phyloP scores from a whole-genome alignment of 2,113 vertebrate genomes.

The Chroicocephalus ridibundus region DNA sequence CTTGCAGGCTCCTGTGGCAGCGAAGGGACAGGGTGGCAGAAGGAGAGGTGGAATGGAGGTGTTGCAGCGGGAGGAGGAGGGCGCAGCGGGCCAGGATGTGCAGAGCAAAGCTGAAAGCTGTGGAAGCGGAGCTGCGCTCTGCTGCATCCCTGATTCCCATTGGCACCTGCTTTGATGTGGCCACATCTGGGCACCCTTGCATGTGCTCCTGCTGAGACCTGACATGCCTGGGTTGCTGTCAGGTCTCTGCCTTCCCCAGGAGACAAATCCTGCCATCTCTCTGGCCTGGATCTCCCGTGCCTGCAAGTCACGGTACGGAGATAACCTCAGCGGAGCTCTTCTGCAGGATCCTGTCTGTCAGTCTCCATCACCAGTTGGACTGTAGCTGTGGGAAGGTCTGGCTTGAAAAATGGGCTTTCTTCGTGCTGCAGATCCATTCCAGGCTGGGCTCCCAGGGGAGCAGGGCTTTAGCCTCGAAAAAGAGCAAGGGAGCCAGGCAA shows the following conservation, averaged over 20 bases:
- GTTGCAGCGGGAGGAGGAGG: neutral
- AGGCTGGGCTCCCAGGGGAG: neutral
- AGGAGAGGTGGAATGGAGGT: neutral
- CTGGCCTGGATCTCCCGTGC: accelerated
- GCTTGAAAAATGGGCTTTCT: neutral
- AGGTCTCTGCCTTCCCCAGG: accelerated
- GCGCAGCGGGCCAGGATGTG: accelerated
- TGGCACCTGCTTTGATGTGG: neutral
- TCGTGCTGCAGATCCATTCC: neutral
- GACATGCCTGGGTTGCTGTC: neutral
- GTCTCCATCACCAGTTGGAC: neutral
- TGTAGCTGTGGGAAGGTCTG: neutral
- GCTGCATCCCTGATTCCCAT: neutral
- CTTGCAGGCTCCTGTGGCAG: neutral
- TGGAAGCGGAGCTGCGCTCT: neutral
- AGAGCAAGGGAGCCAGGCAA: neutral
- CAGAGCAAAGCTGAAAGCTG: accelerated
- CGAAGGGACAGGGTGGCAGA: neutral
- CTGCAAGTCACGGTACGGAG: neutral
- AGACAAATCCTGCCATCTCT: neutral
- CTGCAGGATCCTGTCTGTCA: neutral
- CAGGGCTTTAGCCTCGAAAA: neutral
- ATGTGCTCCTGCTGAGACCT: neutral
- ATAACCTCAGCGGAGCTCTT: neutral
- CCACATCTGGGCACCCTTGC: neutral